Base-by-base conservation (phyloP, 2,113 vertebrate genomes). In the Clarias batrachus region DNA sequence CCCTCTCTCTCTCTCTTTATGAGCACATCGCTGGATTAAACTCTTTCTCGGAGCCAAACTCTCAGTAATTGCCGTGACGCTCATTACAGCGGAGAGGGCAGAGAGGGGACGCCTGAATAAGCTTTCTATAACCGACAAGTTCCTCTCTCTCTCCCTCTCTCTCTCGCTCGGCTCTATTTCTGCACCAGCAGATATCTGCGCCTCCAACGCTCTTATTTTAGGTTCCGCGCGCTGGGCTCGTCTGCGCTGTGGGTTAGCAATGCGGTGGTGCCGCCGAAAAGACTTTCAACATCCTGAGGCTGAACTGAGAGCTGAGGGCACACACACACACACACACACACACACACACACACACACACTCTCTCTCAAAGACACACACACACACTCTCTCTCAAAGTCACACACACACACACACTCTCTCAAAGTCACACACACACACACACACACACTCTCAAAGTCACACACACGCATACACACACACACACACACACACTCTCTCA, bases 31-130 rank as follows among this genome's bases (percentile, higher is more conserved):
- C 63, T 52, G 33, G 82, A 62, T 76, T 79, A 84, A 57, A 48
- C 17, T 80, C 89, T 59, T 83, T 87, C 70, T 79, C 73, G 23
- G 76, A 83, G 85, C 89, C 85, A 88, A 84, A 74, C 57, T 54
- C 79, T 71, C 54, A 79, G 70, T 88, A 81, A 87, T 79, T 68
- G 81, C 56, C 17, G 63, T 78, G 63, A 6, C 87, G 85, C 52
- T 79, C 66, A 79, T 17, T 21, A 41, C 30, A 10, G 41, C 25
- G 30, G 73, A 25, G 71, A 60, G 63, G 30, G 48, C 5, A 74
- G 85, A 80, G 80, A 85, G 65, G 68, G 84, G 85, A 70, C 33
- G 73, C 79, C 52, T 63, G 84, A 84, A 65, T 48, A 52, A 14
- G 63, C 57, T 81, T 27, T 66, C 81, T 33, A 85, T 33, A 68